phyloP scores from a whole-genome alignment of 2,888 invertebrate species.

The Drosophila robusta region DNA sequence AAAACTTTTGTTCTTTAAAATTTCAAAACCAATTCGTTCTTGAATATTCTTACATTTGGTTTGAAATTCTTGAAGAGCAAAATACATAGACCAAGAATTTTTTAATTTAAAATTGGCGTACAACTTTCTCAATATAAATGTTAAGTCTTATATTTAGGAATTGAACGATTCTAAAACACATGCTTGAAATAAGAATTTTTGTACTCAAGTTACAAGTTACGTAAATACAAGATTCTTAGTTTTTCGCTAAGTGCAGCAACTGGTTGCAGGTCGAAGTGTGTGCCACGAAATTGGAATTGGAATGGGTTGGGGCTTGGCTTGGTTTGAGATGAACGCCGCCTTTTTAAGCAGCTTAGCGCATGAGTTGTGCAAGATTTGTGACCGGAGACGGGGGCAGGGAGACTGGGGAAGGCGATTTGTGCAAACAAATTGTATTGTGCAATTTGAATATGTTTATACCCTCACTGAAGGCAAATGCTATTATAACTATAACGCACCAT shows the following conservation, averaged over 20 bases:
- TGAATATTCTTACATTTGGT: background rate
- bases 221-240: too few relatives aligned
- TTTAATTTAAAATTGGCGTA: too few relatives aligned
- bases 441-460: slow-evolving; percentile 11
- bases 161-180: too few relatives aligned
- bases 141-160: too few relatives aligned
- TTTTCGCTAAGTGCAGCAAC: background rate
- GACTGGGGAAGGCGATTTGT: slow-evolving; percentile 3
- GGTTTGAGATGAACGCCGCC: slow-evolving; percentile 16
- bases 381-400: background rate
- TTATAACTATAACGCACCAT: background rate
- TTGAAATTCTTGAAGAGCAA: too few relatives aligned
- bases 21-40: background rate
- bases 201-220: too few relatives aligned
- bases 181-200: too few relatives aligned
- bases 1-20: too few relatives aligned
- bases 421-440: slow-evolving; percentile 22
- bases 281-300: slow-evolving; percentile 12
- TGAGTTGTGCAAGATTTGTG: slow-evolving; percentile 18
- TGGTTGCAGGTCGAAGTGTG: slow-evolving; percentile 1
- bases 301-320: slow-evolving; percentile 31
- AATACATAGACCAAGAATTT: too few relatives aligned
- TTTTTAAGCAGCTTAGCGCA: slow-evolving; percentile 4
- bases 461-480: background rate
- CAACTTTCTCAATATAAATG: too few relatives aligned